Conservation (phyloP, 2,888 invertebrate species). For the Cartodere bifasciata region DNA sequence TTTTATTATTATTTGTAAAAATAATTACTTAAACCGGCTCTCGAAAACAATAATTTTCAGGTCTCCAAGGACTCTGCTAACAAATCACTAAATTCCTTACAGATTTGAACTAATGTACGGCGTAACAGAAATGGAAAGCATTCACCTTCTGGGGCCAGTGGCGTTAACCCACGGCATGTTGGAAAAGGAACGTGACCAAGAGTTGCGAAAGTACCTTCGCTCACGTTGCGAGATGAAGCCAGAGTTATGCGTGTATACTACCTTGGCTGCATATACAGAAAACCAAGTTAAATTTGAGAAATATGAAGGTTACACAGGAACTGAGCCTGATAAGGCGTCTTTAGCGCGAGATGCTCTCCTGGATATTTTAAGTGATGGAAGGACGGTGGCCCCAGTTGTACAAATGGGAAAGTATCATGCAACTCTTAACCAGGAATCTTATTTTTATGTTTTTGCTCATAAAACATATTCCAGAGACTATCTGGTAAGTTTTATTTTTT, state of each 20-base stretch:
- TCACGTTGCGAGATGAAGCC: conserved; percentile 67
- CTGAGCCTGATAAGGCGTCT: conserved; percentile 24
- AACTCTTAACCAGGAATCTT: conserved; percentile 60
- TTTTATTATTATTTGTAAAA: too few species aligned
- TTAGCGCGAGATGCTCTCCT: conserved; percentile 58
- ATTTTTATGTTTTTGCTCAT: conserved; percentile 82
- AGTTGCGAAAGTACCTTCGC: conserved; percentile 64
- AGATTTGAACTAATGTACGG: conserved; percentile 82
- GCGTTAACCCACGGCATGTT: conserved; percentile 60
- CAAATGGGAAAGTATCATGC: conserved; percentile 66
- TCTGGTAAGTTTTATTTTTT: conserved; percentile 47
- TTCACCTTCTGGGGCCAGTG: conserved; percentile 59
- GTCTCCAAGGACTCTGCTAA: too few species aligned
- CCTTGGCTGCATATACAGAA: conserved; percentile 45
- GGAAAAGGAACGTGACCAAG: conserved; percentile 62
- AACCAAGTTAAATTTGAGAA: conserved; percentile 14
- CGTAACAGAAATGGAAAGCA: conserved; percentile 70
- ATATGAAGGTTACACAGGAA: conserved; percentile 15
- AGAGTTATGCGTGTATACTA: conserved; percentile 49
- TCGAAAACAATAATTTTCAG: too few species aligned
- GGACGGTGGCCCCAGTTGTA: conserved; percentile 70
- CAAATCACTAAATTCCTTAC: too few species aligned
- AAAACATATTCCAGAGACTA: conserved; percentile 68
- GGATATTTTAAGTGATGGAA: conserved; percentile 79
- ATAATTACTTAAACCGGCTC: too few species aligned